Evolutionary conservation across 2,888 invertebrate species (phyloP).

Genomic region (Ferrisia virgata): DNA sequence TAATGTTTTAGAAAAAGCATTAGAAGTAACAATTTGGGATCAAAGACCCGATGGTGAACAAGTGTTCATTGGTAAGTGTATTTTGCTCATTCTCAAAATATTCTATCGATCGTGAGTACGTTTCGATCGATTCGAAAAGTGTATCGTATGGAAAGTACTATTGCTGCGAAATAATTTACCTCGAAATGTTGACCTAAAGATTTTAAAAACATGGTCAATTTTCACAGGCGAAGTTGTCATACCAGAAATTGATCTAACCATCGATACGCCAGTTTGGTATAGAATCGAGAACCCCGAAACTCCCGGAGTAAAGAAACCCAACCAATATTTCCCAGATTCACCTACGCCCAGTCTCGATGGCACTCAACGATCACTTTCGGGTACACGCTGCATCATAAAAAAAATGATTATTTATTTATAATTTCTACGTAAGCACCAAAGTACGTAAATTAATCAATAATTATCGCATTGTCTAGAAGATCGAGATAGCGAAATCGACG

Average conservation of each 20-base stretch:
- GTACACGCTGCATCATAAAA: not conserved
- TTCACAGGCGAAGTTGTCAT: slow-evolving; percentile 37
- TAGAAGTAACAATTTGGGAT: slow-evolving; percentile 88
- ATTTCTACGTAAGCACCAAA: no score
- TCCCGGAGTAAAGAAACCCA: slow-evolving; percentile 68
- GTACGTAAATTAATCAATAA: not conserved
- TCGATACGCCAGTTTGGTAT: slow-evolving; percentile 85
- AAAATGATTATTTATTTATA: not conserved
- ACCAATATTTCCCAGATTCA: slow-evolving; percentile 39
- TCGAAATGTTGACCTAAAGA: no score
- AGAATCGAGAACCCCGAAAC: slow-evolving; percentile 70
- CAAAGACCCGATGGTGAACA: slow-evolving; percentile 70
- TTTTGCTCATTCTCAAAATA: no score
- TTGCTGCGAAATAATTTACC: no score
- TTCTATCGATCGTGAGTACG: no score
- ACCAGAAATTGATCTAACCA: slow-evolving; percentile 41
- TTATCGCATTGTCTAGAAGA: slow-evolving; percentile 57
- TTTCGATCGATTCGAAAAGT: no score
- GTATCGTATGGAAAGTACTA: no score
- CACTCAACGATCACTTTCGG: slow-evolving; percentile 40
- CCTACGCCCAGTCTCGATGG: slow-evolving; percentile 43
- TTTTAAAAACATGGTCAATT: not conserved
- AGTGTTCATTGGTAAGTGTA: slow-evolving; percentile 64
- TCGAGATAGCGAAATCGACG: slow-evolving; percentile 72
- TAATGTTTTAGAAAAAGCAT: slow-evolving; percentile 71